phyloP scores from a whole-genome alignment of 2,113 vertebrate genomes.

The Edolisoma coerulescens region DNA sequence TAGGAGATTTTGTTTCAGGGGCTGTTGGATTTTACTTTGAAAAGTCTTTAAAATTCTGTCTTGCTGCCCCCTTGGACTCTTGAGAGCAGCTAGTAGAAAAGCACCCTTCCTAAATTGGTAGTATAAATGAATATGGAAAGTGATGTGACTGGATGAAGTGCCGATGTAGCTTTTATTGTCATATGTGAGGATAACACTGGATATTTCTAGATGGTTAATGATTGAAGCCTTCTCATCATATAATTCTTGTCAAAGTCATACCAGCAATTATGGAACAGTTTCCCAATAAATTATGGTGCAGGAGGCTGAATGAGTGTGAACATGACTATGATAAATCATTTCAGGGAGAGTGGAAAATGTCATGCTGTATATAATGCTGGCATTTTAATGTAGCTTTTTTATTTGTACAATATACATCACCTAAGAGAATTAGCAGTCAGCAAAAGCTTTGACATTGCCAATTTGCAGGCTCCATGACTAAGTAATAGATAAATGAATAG shows the following conservation, averaged over 20 bases:
- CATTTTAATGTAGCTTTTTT: constrained; percentile 30
- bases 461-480: constrained; percentile 52
- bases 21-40: not conserved
- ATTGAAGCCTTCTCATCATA: not conserved
- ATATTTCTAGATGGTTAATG: constrained; percentile 12
- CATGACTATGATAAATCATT: constrained; percentile 19
- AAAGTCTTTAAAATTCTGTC: not conserved
- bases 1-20: not conserved
- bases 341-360: not conserved
- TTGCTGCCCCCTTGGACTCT: not conserved
- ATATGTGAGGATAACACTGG: not conserved
- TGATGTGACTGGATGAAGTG: not conserved
- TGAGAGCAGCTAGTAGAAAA: not conserved
- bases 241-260: constrained; percentile 40
- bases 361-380: not conserved
- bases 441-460: constrained; percentile 70
- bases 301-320: not conserved
- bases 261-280: constrained; percentile 21
- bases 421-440: constrained; percentile 21
- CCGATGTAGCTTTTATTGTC: not conserved
- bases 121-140: not conserved
- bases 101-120: not conserved
- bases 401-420: not conserved
- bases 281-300: not conserved
- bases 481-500: constrained; percentile 67